A percentile compares a stretch with the other conserved stretches of the same genome.
phyloP scores from a whole-genome alignment of 2,113 vertebrate species.

The Pangasianodon gigas region DNA sequence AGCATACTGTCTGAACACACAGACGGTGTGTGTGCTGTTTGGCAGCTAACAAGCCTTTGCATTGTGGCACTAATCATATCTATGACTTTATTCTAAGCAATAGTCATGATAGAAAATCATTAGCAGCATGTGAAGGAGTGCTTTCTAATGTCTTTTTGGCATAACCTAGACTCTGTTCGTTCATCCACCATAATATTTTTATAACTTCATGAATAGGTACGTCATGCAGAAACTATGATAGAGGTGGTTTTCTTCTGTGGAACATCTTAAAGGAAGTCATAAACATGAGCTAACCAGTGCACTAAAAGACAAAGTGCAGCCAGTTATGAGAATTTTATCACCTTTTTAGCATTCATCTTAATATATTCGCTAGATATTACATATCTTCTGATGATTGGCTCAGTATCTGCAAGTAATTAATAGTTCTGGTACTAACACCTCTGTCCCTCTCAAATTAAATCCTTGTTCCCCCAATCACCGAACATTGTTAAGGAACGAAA shows the following conservation, averaged over 20 bases:
- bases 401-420: constrained; percentile 16
- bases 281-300: neutral
- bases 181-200: neutral
- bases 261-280: neutral
- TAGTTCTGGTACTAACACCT: constrained; percentile 45
- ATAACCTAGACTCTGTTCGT: neutral
- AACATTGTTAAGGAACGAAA: constrained; percentile 69
- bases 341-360: neutral
- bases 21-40: neutral
- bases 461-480: constrained; percentile 57
- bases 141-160: neutral
- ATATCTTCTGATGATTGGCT: neutral
- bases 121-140: neutral
- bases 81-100: neutral
- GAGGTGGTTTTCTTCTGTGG: neutral
- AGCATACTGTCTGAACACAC: neutral
- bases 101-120: neutral
- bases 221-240: neutral
- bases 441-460: constrained; percentile 40
- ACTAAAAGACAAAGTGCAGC: neutral
- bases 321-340: neutral
- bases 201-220: neutral
- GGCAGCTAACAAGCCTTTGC: neutral
- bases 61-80: neutral
- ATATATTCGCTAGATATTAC: neutral